Evolutionary conservation across 2,113 vertebrate species (phyloP), one percentile per base, ranked within the genome.

Genomic region (Okapia johnstoni): DNA sequence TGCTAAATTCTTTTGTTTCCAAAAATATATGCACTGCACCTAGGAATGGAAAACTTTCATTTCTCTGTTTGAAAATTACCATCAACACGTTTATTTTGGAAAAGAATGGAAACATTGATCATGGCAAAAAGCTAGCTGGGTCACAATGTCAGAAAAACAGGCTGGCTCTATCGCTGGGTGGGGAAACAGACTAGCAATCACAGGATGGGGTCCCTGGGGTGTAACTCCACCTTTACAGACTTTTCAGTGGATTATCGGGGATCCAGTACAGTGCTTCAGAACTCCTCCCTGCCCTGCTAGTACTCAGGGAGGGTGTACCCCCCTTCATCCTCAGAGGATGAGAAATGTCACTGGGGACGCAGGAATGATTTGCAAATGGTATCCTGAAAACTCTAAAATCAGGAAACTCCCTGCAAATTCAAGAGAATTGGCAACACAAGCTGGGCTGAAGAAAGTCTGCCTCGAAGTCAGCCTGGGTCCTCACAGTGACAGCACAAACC

Each of bases 21-120:
- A 93, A 77, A 95, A 95, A 88, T 76, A 94, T 33, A 57, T n/a
- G 58, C 33, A 60, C 40, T 58, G 77, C 33, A 97, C 80, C 94
- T 90, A 96, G 85, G 63, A 48, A 95, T 97, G 97, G 95, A 97
- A 98, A 97, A 95, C 63, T 86, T 97, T 95, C 94, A 97, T 98
- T 95, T 97, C 83, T 79, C 70, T 97, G 79, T 84, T 96, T 95
- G 93, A 86, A 86, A 96, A 94, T 93, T 91, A 61, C 30, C 2
- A 1, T 61, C 77, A 88, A 93, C 95, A 81, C 97, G 93, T 97
- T 98, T 97, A 84, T 97, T 97, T 96, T 96, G 94, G 96, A 96
- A 92, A 94, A 95, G 95, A 97, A 94, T 87, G 80, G 95, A 96
- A 97, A 97, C 97, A 96, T 87, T 95, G 96, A 96, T 97, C 55